phyloP scores from a whole-genome alignment of 2,113 vertebrate species.

The Bujurquina vittata region DNA sequence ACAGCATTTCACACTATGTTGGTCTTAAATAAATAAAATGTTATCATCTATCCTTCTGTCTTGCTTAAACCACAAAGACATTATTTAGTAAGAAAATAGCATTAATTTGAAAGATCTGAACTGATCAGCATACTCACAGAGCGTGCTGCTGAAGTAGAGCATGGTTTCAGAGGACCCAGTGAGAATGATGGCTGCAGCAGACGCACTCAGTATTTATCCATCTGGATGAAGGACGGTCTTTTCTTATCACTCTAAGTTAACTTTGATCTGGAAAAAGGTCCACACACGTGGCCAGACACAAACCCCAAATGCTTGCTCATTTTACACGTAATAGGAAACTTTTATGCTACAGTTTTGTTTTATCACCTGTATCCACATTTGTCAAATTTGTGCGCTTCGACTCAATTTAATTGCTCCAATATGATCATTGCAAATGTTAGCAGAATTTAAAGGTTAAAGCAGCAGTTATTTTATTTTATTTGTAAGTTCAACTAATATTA shows the following conservation, averaged over 20 bases:
- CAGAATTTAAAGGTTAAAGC: too few relatives aligned
- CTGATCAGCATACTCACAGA: not conserved
- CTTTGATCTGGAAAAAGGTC: not conserved
- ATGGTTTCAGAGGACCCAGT: not conserved
- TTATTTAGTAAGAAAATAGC: not conserved
- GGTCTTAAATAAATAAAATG: not conserved
- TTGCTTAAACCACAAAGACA: not conserved
- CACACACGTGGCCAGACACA: not conserved
- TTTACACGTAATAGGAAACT: not conserved
- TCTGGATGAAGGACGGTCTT: not conserved
- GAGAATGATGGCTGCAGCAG: not conserved
- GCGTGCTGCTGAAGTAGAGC: not conserved
- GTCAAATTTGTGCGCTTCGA: too few relatives aligned
- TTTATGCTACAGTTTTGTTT: too few relatives aligned
- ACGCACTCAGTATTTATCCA: not conserved
- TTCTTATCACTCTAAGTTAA: not conserved
- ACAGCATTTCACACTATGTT: not conserved
- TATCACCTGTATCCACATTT: too few relatives aligned
- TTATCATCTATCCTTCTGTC: not conserved
- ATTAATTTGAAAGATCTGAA: not conserved
- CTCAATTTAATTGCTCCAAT: too few relatives aligned
- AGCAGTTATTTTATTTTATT: too few relatives aligned
- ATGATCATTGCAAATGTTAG: too few relatives aligned
- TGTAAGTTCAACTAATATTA: too few relatives aligned
- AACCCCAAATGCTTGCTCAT: not conserved